These are phyloP conservation scores for Ivindomyrus marchei DNA, from an alignment of 2,113 vertebrate species.

Conservation along the genomic window DNA sequence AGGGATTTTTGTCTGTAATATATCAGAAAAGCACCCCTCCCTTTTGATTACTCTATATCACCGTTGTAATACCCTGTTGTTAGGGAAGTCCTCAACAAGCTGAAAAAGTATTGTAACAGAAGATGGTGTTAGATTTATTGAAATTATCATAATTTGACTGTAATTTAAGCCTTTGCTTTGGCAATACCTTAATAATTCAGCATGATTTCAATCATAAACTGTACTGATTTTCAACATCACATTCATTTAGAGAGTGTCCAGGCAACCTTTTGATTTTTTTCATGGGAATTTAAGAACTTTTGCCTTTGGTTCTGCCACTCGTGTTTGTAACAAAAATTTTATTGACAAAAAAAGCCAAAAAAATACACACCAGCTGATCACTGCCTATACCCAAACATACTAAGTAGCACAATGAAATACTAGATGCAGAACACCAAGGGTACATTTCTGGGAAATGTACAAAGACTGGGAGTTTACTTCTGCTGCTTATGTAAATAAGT, in stretches of 20 bases:
- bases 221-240: background rate
- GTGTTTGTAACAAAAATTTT: background rate
- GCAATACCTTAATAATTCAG: background rate
- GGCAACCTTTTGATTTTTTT: background rate
- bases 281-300: too few species aligned
- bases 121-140: background rate
- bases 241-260: background rate
- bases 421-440: background rate
- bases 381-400: background rate
- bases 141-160: background rate
- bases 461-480: background rate
- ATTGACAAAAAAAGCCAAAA: background rate
- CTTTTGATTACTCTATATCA: background rate
- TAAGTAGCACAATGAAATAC: background rate
- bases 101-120: background rate
- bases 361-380: background rate
- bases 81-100: background rate
- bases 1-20: background rate
- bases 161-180: background rate
- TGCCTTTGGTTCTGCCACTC: background rate
- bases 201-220: background rate
- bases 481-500: background rate
- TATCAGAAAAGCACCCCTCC: background rate
- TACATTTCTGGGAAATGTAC: background rate
- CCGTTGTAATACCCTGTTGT: background rate